Percentiles rank a stretch among this genome's conserved stretches.
These are phyloP conservation scores for Volucella zonaria DNA, from an alignment of 2,888 invertebrate genomes.

Conservation along the genomic window DNA sequence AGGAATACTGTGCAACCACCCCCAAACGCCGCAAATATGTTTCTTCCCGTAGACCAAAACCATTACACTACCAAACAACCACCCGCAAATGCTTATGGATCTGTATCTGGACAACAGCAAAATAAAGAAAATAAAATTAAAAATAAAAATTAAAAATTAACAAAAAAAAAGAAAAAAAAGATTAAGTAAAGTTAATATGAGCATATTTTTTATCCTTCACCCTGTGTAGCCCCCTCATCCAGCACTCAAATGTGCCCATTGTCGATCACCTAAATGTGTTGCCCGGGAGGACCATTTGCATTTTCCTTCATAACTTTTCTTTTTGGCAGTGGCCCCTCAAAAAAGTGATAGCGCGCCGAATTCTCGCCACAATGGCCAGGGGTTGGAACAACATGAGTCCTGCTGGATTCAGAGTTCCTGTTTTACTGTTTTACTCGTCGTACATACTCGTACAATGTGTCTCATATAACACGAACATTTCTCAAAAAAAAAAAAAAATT, in stretches of 20 bases:
- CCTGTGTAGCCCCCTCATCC: background rate
- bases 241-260: constrained; percentile 16
- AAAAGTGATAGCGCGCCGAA: constrained; percentile 32
- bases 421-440: no score
- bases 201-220: constrained; percentile 21
- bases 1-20: constrained; percentile 17
- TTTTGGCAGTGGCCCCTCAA: constrained; percentile 62
- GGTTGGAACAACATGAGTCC: constrained; percentile 45
- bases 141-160: background rate
- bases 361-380: background rate
- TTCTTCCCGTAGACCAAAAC: constrained; percentile 1
- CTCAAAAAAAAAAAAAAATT: constrained; percentile 47
- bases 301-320: constrained; percentile 54
- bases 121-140: constrained; percentile 39
- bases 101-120: constrained; percentile 40
- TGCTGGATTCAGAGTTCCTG: constrained; percentile 55
- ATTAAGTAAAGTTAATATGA: background rate
- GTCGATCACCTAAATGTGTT: constrained; percentile 54
- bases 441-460: constrained; percentile 60
- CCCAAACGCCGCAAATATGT: constrained; percentile 23
- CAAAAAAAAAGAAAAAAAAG: background rate
- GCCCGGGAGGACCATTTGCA: constrained; percentile 46
- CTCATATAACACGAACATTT: constrained; percentile 68
- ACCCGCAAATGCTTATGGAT: constrained; percentile 28
- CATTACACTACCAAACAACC: constrained; percentile 6